phyloP scores from a whole-genome alignment of 2,797 vertebrate genomes.

The Pelodytes ibericus region DNA sequence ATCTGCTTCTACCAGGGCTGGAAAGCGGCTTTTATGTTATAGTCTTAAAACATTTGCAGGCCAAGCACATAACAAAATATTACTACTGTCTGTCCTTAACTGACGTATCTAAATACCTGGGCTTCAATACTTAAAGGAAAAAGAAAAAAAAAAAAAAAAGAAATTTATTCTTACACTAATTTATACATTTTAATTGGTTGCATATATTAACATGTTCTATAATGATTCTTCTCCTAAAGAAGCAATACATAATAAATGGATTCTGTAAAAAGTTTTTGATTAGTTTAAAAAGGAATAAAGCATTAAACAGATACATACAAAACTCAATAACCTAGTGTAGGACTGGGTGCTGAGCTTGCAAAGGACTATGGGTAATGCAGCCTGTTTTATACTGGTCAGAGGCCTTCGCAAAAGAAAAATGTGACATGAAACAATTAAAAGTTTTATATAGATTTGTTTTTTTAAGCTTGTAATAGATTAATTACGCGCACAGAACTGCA shows the following conservation, averaged over 20 bases:
- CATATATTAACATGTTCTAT: slow-evolving; percentile 86
- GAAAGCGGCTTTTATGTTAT: slow-evolving; percentile 70
- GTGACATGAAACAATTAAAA: slow-evolving; percentile 69
- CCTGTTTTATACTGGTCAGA: slow-evolving; percentile 75
- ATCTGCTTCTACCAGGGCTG: slow-evolving; percentile 67
- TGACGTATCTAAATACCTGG: slow-evolving; percentile 70
- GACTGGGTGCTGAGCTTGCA: slow-evolving; percentile 74
- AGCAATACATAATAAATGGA: slow-evolving; percentile 87
- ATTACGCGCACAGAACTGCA: slow-evolving; percentile 77
- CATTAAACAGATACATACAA: slow-evolving; percentile 81
- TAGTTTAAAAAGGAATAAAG: slow-evolving; percentile 87
- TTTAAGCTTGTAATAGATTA: slow-evolving; percentile 58
- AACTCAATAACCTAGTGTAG: slow-evolving; percentile 72
- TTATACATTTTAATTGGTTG: slow-evolving; percentile 83
- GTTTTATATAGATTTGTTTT: slow-evolving; percentile 19
- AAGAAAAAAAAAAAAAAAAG: slow-evolving; percentile 67
- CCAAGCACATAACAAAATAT: slow-evolving; percentile 63
- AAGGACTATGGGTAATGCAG: slow-evolving; percentile 72
- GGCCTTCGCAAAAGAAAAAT: slow-evolving; percentile 73
- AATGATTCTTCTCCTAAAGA: slow-evolving; percentile 79
- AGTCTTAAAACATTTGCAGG: slow-evolving; percentile 49
- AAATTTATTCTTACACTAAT: slow-evolving; percentile 76
- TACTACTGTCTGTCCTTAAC: slow-evolving; percentile 66
- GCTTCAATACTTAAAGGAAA: slow-evolving; percentile 73
- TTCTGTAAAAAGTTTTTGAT: slow-evolving; percentile 89